Evolutionary conservation across 2,113 vertebrate species (phyloP).

Genomic region (Rhinichthys klamathensis): DNA sequence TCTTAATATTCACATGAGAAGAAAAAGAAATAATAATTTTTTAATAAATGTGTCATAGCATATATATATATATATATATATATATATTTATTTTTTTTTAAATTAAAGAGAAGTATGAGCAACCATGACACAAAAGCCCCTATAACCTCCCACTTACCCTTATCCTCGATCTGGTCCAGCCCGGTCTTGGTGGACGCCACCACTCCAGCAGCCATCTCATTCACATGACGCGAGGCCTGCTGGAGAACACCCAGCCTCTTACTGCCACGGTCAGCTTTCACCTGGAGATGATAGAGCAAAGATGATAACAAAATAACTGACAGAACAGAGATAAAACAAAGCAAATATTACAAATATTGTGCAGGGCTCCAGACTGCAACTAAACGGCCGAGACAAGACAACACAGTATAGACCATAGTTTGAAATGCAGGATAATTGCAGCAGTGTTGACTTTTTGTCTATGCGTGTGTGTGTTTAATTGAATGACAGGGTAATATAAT

Average conservation of each 20-base stretch:
- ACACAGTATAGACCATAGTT: too few species aligned
- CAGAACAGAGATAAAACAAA: too few species aligned
- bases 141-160: slow-evolving; percentile 69
- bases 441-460: too few species aligned
- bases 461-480: too few species aligned
- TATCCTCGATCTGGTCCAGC: slow-evolving; percentile 91
- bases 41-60: not conserved
- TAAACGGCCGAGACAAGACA: too few species aligned
- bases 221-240: slow-evolving; percentile 90
- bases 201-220: slow-evolving; percentile 91
- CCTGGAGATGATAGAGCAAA: slow-evolving; percentile 69
- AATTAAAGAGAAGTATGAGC: not conserved
- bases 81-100: not conserved
- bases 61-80: too few species aligned
- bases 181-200: slow-evolving; percentile 92
- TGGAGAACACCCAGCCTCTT: slow-evolving; percentile 84
- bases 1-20: slow-evolving; percentile 71
- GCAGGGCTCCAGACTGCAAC: too few species aligned
- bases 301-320: not conserved
- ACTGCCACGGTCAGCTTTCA: slow-evolving; percentile 90
- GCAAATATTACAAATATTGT: too few species aligned
- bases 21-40: not conserved
- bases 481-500: too few species aligned
- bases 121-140: not conserved
- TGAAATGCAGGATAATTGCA: too few species aligned